Base-by-base conservation (phyloP, 2,797 vertebrate species). In the Apogon hyalosoma region DNA sequence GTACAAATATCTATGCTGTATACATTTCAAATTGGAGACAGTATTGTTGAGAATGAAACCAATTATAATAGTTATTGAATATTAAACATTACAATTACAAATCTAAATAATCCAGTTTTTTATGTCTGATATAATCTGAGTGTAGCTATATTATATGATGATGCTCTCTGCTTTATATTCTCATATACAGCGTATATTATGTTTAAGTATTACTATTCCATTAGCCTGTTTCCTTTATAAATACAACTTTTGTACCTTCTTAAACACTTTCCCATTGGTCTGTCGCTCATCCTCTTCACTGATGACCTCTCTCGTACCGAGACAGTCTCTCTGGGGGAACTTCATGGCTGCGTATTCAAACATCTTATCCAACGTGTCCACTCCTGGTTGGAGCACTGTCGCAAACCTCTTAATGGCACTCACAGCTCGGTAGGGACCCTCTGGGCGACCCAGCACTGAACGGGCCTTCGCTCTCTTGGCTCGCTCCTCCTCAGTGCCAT, bases 261-360 rank as follows among this genome's bases (percentile, higher is more conserved):
- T 98, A 90, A 98, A 98, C 80, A 98, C 82, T 82, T 95, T 97
- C 55, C 97, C 97, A 8, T 96, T 97, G 42, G 92, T 93, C 64
- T 97, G 97, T 14, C 87, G 83, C 92, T 98, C 97, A 49, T 98
- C 96, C 84, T 98, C 96, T 75, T 98, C 96, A 21, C 92, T 96
- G 57, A 99, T 91, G 77, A 99, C 73, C 88, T 97, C 95, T 65
- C 97, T 94, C 0, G 95, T 97, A 59, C 97, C 97, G 50, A 98
- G 84, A 45, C 96, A 97, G 43, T 94, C 93, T 78, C 89, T 94
- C 77, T 92, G 74, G 21, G 94, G 94, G 79, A 94, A 97, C 73
- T 93, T 94, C 3, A 50, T 87, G 70, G 88, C 94, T 2, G 96
- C 92, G 0, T 93, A 90, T 61, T 95, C 92, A 68, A 99, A 97